Evolutionary conservation across 2,113 vertebrate genomes (phyloP).

Genomic region (Varanus salvator): DNA sequence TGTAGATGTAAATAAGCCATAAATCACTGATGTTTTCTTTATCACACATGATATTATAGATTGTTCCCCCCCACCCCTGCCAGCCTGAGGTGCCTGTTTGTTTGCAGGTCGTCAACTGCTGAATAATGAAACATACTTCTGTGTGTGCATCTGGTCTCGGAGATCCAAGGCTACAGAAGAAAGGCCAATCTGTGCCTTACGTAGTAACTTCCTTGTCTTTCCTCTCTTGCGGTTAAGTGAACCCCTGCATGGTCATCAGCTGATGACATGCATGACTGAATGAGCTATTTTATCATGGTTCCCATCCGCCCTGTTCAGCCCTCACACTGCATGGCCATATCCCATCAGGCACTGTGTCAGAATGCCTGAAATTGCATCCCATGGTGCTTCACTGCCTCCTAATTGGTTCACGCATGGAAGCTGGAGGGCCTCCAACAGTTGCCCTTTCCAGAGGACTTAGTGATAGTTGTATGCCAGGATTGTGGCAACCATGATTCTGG

Average conservation of each 20-base stretch:
- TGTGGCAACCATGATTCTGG: too few relatives aligned
- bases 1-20: not conserved
- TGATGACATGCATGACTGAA: not conserved
- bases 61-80: too few relatives aligned
- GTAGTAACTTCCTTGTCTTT: slow-evolving; percentile 54
- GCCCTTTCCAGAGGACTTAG: too few relatives aligned
- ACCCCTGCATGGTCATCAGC: not conserved
- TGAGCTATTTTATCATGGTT: not conserved
- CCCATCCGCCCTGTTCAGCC: too few relatives aligned
- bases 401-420: too few relatives aligned
- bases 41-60: not conserved
- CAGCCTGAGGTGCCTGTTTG: slow-evolving; percentile 26
- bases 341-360: too few relatives aligned
- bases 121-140: not conserved
- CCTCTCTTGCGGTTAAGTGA: not conserved
- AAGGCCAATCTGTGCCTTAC: slow-evolving; percentile 50
- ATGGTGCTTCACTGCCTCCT: too few relatives aligned
- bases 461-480: too few relatives aligned
- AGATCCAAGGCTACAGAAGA: not conserved
- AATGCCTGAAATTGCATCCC: too few relatives aligned
- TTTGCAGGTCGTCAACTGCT: not conserved
- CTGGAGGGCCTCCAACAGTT: too few relatives aligned
- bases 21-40: not conserved
- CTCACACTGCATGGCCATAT: too few relatives aligned
- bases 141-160: not conserved